Percentiles rank a stretch among this genome's conserved stretches.
phyloP scores from a whole-genome alignment of 2,113 vertebrate genomes.

The Tautogolabrus adspersus region DNA sequence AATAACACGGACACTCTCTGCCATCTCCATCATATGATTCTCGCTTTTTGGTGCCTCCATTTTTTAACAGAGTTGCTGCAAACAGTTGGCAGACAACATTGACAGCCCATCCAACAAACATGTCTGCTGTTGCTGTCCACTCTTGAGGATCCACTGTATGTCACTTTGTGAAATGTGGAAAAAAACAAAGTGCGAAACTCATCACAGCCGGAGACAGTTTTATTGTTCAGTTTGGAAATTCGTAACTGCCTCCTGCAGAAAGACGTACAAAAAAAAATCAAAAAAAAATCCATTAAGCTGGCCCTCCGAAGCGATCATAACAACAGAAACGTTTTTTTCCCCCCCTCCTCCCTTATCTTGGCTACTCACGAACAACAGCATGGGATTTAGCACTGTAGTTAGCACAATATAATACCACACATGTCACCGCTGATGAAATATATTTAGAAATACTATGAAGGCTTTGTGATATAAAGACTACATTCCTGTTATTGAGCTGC shows the following conservation, averaged over 20 bases:
- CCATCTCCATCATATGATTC: background rate
- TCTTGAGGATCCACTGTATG: background rate
- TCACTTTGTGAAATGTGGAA: constrained; percentile 20
- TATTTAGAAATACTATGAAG: constrained; percentile 29
- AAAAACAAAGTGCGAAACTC: constrained; percentile 16
- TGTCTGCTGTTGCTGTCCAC: background rate
- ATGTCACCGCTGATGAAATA: constrained; percentile 38
- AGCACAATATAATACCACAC: constrained; percentile 35
- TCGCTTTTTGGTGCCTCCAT: background rate
- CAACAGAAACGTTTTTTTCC: constrained; percentile 22
- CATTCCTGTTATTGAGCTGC: constrained; percentile 43
- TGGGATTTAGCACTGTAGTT: constrained; percentile 44
- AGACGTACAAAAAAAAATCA: background rate
- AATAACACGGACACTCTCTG: constrained; percentile 2
- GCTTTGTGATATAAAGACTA: constrained; percentile 11
- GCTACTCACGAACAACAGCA: constrained; percentile 53
- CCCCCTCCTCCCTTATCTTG: constrained; percentile 3
- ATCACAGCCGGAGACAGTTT: constrained; percentile 37
- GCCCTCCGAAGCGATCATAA: constrained; percentile 28
- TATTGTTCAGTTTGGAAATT: constrained; percentile 55
- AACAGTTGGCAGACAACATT: constrained; percentile 8
- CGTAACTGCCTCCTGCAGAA: constrained; percentile 26
- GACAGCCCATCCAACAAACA: constrained; percentile 16
- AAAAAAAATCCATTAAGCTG: constrained; percentile 32
- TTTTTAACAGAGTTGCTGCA: constrained; percentile 22